These are phyloP conservation scores for Forficula auricularia DNA, from an alignment of 1,140 invertebrate species.

Conservation along the genomic window DNA sequence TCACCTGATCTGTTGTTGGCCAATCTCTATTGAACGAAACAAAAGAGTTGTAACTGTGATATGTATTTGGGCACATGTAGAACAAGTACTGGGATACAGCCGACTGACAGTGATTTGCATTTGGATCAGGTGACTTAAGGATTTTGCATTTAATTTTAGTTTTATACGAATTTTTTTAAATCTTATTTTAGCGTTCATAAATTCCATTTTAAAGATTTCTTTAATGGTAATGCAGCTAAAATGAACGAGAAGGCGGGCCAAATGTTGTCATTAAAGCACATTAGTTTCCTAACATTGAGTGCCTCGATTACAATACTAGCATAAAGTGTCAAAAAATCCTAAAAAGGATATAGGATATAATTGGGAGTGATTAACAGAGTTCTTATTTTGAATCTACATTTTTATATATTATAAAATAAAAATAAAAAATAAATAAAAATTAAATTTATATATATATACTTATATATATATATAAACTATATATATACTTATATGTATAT, in stretches of 20 bases:
- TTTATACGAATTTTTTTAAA: background rate
- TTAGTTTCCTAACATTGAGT: slow-evolving; percentile 14
- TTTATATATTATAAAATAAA: slow-evolving; percentile 11
- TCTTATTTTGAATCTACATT: slow-evolving; percentile 12
- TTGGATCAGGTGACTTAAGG: slow-evolving; percentile 7
- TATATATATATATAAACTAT: too few species aligned
- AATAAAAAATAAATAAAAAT: too few species aligned
- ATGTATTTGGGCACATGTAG: slow-evolving; percentile 7
- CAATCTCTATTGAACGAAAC: slow-evolving; percentile 9
- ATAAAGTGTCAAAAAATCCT: slow-evolving; percentile 3
- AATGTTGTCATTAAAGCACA: slow-evolving; percentile 11
- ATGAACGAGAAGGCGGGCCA: slow-evolving; percentile 1
- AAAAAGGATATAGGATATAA: slow-evolving; percentile 9
- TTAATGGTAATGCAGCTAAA: background rate
- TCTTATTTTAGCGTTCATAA: background rate
- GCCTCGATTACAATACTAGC: slow-evolving; percentile 12
- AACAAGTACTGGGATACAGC: slow-evolving; percentile 4
- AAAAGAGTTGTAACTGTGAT: slow-evolving; percentile 8
- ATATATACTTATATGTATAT: too few species aligned
- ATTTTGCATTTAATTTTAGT: background rate
- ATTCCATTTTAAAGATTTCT: background rate
- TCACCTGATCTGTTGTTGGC: slow-evolving; percentile 30
- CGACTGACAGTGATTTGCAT: slow-evolving; percentile 3
- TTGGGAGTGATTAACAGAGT: slow-evolving; percentile 11
- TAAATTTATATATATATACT: too few species aligned